Evolutionary conservation across 2,888 invertebrate species (phyloP).

Genomic region (Drosophila falleni): DNA sequence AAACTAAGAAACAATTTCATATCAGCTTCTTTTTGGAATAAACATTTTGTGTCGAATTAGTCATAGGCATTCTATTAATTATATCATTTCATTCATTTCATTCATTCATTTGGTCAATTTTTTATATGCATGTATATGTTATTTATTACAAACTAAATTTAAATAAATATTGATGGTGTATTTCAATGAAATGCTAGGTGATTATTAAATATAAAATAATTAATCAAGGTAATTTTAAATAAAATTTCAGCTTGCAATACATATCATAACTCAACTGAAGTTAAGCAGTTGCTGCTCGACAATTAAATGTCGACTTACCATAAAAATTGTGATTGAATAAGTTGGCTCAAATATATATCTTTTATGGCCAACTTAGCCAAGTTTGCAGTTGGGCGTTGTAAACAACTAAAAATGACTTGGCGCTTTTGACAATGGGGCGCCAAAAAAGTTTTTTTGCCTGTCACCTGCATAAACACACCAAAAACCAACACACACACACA

Average conservation of each 20-base stretch:
- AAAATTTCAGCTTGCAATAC: background rate
- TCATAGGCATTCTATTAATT: too few species aligned
- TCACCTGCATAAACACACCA: constrained; percentile 44
- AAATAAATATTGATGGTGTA: too few species aligned
- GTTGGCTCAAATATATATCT: constrained; percentile 20
- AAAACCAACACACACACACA: constrained; percentile 19
- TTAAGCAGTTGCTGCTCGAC: background rate
- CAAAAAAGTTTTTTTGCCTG: constrained; percentile 49
- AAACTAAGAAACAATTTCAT: too few species aligned
- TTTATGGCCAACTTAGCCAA: constrained; percentile 14
- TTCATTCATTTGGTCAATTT: too few species aligned
- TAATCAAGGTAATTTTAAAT: background rate
- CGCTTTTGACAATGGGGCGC: constrained; percentile 50
- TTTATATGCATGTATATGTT: too few species aligned
- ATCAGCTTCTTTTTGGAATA: too few species aligned
- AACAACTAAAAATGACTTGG: constrained; percentile 61
- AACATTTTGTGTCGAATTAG: too few species aligned
- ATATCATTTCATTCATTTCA: too few species aligned
- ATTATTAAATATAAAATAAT: background rate
- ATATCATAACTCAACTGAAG: background rate
- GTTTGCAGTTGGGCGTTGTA: constrained; percentile 32
- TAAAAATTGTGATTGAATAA: constrained; percentile 7
- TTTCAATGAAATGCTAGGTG: too few species aligned
- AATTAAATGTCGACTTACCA: constrained; percentile 1
- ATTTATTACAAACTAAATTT: too few species aligned